Percentiles rank a stretch among this genome's conserved stretches.
phyloP scores from a whole-genome alignment of 2,888 invertebrate species.

The Diarsia mendica region DNA sequence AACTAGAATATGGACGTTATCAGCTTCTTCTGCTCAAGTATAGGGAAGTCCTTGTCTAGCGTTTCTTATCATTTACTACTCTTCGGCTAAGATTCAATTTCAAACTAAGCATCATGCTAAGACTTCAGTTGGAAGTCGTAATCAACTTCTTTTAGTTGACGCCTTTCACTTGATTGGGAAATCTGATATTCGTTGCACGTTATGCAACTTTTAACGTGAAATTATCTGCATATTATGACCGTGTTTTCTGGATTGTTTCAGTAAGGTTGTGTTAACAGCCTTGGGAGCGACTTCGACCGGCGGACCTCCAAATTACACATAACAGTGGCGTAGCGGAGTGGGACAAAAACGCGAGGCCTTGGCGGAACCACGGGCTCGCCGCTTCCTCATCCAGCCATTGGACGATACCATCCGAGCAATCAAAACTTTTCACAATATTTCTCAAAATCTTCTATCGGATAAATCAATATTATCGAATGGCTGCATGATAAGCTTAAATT shows the following conservation, averaged over 20 bases:
- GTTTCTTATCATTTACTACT: slow-evolving; percentile 46
- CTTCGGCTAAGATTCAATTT: slow-evolving; percentile 54
- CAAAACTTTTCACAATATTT: slow-evolving; percentile 49
- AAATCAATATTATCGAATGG: slow-evolving; percentile 66
- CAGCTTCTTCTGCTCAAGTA: slow-evolving; percentile 41
- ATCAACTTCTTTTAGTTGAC: slow-evolving; percentile 49
- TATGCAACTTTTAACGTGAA: slow-evolving; percentile 51
- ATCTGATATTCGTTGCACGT: slow-evolving; percentile 52
- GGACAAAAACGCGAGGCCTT: slow-evolving; percentile 84
- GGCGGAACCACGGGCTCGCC: slow-evolving; percentile 69
- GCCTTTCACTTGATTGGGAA: slow-evolving; percentile 64
- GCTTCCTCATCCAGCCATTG: slow-evolving; percentile 80
- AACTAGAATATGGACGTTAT: slow-evolving; percentile 39
- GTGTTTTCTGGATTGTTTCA: slow-evolving; percentile 62
- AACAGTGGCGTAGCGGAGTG: slow-evolving; percentile 85
- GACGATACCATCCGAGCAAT: slow-evolving; percentile 54
- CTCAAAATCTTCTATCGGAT: slow-evolving; percentile 46
- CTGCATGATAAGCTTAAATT: slow-evolving; percentile 68
- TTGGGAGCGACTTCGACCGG: slow-evolving; percentile 83
- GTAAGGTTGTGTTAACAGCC: slow-evolving; percentile 73
- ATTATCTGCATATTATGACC: slow-evolving; percentile 48
- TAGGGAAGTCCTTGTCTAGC: slow-evolving; percentile 45
- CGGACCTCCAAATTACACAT: slow-evolving; percentile 90
- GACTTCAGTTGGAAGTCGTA: slow-evolving; percentile 53
- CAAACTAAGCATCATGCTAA: slow-evolving; percentile 43